phyloP scores from a whole-genome alignment of 2,113 vertebrate species.

The Microtus montanus region DNA sequence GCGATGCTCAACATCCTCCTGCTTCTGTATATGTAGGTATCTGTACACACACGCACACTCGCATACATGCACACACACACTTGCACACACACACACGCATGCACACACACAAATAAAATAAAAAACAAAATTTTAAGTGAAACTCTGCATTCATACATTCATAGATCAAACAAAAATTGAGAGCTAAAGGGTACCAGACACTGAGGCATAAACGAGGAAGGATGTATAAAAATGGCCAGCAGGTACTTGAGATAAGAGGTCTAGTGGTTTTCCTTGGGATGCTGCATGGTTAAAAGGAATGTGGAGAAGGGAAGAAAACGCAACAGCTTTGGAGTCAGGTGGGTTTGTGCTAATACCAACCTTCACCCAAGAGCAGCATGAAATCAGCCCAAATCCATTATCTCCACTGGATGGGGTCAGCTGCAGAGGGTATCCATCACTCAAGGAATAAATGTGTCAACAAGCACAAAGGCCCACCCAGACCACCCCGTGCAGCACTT shows the following conservation, averaged over 20 bases:
- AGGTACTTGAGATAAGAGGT: background rate
- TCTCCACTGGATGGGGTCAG: background rate
- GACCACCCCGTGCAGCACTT: background rate
- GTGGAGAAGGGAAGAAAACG: background rate
- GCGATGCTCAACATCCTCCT: background rate
- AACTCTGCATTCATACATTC: background rate
- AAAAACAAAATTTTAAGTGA: background rate
- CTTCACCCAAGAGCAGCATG: background rate
- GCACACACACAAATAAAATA: background rate
- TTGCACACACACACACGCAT: background rate
- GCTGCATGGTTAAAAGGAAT: background rate
- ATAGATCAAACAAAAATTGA: background rate
- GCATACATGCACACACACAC: background rate
- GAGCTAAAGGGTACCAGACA: background rate
- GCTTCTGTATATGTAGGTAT: background rate
- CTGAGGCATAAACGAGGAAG: background rate
- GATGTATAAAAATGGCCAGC: background rate
- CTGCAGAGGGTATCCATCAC: no score
- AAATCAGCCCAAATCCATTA: background rate
- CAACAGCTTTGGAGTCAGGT: background rate
- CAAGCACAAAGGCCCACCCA: background rate
- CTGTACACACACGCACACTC: background rate
- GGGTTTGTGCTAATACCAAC: background rate
- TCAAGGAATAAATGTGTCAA: background rate
- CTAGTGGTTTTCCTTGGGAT: background rate